Evolutionary conservation across 30 jellyfish, hydroid and myxozoan species (phyloP), one percentile per base, ranked within the genome.

Genomic region (Kudoa iwatai): DNA sequence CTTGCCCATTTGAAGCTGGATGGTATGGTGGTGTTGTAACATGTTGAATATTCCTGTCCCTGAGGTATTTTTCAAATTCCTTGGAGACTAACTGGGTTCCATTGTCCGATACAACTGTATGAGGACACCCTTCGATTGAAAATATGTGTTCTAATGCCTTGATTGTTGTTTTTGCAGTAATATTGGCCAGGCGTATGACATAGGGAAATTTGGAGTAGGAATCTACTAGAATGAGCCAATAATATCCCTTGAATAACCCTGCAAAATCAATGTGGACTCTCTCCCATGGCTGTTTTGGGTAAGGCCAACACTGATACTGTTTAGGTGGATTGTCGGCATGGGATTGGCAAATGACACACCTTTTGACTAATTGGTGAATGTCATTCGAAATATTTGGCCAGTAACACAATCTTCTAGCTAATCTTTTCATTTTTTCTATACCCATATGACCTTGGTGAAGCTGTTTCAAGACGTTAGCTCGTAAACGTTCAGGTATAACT

Each of bases 401-500:
- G 65, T 53, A 45, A 11, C 32, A 45, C 2, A 50, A 45, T 26
- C 61, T 6, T 44, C 57, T 11, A 6, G 66, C 66, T 21, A 53
- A 49, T 23, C 28, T 20, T 42, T 44, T 53, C 52, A 44, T 53
- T 7, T 39, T 33, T 32, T 42, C 49, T 36, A 53, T 53, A n/a
- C 64, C 65, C 2, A 43, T 3, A 24, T 53, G 66, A 11, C 66
- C 65, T 2, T 39, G 54, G 17, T 53, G 64, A 22, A 53, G 25
- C 7, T 9, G 7, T 14, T 14, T 7, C 25, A 36, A 36, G 19
- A 36, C 24, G 9, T 14, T 17, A 4, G 7, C 14, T 18, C 14
- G 46, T 15, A 36, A 4, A 9, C 14, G 11, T 4, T 7, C 25
- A 36, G 46, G 46, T 12, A 36, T 18, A 36, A 36, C 28, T 36